Percentiles rank a stretch among this genome's conserved stretches.
These are phyloP conservation scores for Phaedon cochleariae DNA, from an alignment of 2,888 invertebrate genomes.

Conservation along the genomic window DNA sequence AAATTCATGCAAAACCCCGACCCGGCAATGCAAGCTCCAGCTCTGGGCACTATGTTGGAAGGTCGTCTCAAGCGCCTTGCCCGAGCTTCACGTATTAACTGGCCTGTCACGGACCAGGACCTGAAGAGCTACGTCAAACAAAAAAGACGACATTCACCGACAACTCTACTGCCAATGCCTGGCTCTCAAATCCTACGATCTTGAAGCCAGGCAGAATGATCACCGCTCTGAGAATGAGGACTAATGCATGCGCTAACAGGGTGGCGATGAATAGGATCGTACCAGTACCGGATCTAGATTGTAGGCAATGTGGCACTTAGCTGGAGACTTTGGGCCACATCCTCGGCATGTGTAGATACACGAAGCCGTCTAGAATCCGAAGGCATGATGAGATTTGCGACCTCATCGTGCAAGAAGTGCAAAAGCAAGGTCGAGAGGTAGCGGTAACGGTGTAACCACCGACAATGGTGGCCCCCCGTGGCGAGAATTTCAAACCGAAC, in stretches of 20 bases:
- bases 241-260: constrained; percentile 46
- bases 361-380: constrained; percentile 44
- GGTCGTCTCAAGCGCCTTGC: constrained; percentile 20
- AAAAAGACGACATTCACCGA: constrained; percentile 45
- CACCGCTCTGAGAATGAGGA: constrained; percentile 48
- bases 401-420: constrained; percentile 31
- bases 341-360: constrained; percentile 38
- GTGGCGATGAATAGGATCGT: constrained; percentile 44
- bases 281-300: constrained; percentile 43
- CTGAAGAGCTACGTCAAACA: constrained; percentile 20
- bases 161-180: constrained; percentile 43
- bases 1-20: constrained; percentile 38
- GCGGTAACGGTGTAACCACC: constrained; percentile 24
- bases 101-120: background rate
- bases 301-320: constrained; percentile 47
- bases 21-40: constrained; percentile 45
- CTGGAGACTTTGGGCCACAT: too few species aligned
- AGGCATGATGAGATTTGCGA: constrained; percentile 44
- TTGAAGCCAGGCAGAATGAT: constrained; percentile 48
- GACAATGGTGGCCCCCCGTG: constrained; percentile 17
- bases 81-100: constrained; percentile 35
- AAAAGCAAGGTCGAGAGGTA: too few species aligned
- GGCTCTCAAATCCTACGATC: constrained; percentile 42
- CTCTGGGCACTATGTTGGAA: constrained; percentile 49
- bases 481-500: constrained; percentile 45